Percentiles rank a stretch among this genome's conserved stretches.
Conservation (phyloP, 2,797 vertebrate species). For the Phrynocephalus vlangalii region DNA sequence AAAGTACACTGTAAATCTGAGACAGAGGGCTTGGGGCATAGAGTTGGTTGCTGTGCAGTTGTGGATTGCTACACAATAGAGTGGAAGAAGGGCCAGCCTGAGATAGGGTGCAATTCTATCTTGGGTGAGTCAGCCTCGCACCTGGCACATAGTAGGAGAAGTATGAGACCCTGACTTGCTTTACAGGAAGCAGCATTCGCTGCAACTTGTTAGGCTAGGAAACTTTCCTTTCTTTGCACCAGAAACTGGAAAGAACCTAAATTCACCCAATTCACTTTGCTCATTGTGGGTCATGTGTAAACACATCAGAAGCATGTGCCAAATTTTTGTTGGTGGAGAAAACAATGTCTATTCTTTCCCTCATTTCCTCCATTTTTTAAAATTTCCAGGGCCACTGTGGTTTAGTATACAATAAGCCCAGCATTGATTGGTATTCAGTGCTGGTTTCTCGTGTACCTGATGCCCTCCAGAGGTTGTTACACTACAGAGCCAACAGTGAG, state of each 20-base stretch:
- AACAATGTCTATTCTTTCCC: too few species aligned
- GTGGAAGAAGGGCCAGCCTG: background rate
- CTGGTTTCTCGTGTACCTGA: too few species aligned
- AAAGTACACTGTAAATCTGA: background rate
- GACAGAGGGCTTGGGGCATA: background rate
- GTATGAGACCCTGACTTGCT: background rate
- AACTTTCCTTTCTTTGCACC: background rate
- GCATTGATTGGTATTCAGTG: too few species aligned
- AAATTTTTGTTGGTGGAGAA: background rate
- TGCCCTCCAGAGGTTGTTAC: too few species aligned
- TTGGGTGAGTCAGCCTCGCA: conserved; percentile 4
- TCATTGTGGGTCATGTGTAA: too few species aligned
- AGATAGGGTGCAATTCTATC: background rate
- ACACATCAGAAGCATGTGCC: too few species aligned
- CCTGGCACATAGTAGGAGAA: conserved; percentile 11
- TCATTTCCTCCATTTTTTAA: background rate
- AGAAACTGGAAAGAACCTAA: background rate
- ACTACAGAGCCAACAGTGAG: background rate
- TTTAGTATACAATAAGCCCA: background rate
- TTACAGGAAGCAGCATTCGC: too few species aligned
- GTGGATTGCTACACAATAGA: background rate
- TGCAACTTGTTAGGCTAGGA: background rate
- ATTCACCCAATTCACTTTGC: background rate
- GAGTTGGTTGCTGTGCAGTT: background rate
- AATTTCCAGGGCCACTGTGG: background rate